Percentiles rank a stretch among this genome's conserved stretches.
Conservation (phyloP, 2,888 invertebrate genomes). For the Pyrochroa serraticornis region DNA sequence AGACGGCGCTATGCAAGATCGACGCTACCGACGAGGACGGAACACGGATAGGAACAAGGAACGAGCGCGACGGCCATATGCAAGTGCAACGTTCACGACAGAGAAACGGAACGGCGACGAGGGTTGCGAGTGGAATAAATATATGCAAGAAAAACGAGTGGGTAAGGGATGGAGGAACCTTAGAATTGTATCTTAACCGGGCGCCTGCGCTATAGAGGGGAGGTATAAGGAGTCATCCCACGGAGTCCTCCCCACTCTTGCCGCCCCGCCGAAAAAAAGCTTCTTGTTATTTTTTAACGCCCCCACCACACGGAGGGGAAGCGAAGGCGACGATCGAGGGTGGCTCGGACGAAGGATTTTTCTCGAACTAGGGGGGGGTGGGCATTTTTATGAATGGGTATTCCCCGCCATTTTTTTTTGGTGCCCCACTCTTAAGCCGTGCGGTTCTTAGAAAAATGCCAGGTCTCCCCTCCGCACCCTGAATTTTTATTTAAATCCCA, state of each 20-base stretch:
- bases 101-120: constrained; percentile 45
- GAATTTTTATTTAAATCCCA: constrained; percentile 47
- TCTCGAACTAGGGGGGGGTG: constrained; percentile 22
- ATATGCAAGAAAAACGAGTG: constrained; percentile 51
- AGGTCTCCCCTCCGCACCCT: constrained; percentile 35
- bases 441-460: constrained; percentile 39
- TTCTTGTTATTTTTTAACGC: constrained; percentile 54
- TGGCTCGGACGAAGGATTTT: neutral
- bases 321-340: constrained; percentile 12
- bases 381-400: constrained; percentile 14
- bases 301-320: constrained; percentile 42
- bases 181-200: constrained; percentile 57
- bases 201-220: constrained; percentile 51
- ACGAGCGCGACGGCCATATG: constrained; percentile 41
- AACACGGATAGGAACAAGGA: constrained; percentile 40
- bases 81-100: constrained; percentile 48
- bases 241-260: constrained; percentile 32
- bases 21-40: constrained; percentile 48
- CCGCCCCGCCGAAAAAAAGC: constrained; percentile 47
- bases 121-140: constrained; percentile 51
- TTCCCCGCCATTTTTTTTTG: constrained; percentile 35
- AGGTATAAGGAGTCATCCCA: constrained; percentile 54
- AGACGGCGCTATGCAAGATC: constrained; percentile 51
- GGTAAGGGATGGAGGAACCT: constrained; percentile 52
- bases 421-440: too few species aligned